Percentiles rank a stretch among this genome's conserved stretches.
Conservation (phyloP, 2,113 vertebrate species). For the Ptilorrhoa leucosticta region DNA sequence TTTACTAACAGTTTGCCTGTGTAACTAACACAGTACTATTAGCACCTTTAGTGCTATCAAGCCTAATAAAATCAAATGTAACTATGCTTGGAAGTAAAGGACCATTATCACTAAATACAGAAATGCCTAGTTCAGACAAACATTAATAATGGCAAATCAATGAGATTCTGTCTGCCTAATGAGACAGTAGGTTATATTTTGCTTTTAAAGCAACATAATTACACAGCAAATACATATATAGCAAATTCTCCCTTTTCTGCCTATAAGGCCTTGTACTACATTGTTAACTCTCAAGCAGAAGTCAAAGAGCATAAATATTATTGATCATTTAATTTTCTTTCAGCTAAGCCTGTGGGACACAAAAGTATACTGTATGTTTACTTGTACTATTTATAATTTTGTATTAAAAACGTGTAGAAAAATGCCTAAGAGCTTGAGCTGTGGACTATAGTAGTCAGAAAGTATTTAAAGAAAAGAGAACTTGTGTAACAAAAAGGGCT, state of each 20-base stretch:
- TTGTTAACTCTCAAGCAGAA: not conserved
- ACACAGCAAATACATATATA: not conserved
- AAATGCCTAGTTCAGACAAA: conserved; percentile 25
- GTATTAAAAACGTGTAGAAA: not conserved
- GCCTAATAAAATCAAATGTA: conserved; percentile 28
- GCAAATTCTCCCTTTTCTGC: not conserved
- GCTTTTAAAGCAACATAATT: not conserved
- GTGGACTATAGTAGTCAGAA: not conserved
- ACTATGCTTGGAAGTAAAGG: conserved; percentile 32
- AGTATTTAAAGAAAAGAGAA: not conserved
- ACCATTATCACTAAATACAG: conserved; percentile 22
- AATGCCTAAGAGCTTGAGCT: not conserved
- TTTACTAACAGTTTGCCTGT: conserved; percentile 59
- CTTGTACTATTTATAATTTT: not conserved
- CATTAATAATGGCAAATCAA: not conserved
- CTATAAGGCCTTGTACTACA: not conserved
- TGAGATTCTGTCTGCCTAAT: not conserved
- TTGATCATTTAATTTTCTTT: not conserved
- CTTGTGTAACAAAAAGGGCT: not conserved
- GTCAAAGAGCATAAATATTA: not conserved
- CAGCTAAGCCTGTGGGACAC: not conserved
- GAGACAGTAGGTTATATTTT: not conserved
- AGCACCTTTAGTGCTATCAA: conserved; percentile 44
- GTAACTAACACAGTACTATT: conserved; percentile 35
- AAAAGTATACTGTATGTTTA: not conserved